phyloP scores from a whole-genome alignment of 2,888 invertebrate genomes.

The Venusia cambrica region DNA sequence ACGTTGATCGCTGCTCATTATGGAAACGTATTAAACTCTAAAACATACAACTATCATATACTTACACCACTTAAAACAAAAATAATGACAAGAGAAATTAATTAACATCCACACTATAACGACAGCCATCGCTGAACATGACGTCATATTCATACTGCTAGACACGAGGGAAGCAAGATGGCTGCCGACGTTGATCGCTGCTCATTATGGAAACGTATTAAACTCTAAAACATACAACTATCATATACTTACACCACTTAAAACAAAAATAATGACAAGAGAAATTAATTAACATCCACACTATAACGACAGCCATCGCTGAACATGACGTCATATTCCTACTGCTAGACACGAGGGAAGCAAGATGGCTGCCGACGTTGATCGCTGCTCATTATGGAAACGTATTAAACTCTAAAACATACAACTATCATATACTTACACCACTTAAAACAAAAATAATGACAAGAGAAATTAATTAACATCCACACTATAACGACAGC shows the following conservation, averaged over 20 bases:
- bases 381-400: slow-evolving; percentile 89
- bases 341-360: slow-evolving; percentile 97
- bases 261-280: too few species aligned
- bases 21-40: slow-evolving; percentile 85
- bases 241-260: too few species aligned
- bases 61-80: too few species aligned
- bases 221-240: too few species aligned
- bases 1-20: slow-evolving; percentile 90
- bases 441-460: too few species aligned
- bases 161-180: slow-evolving; percentile 99
- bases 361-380: slow-evolving; percentile 97
- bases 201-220: slow-evolving; percentile 87
- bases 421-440: too few species aligned
- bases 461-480: too few species aligned
- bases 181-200: slow-evolving; percentile 95
- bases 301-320: slow-evolving; percentile 85
- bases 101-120: slow-evolving; percentile 84
- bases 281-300: slow-evolving; percentile 80
- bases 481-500: too few species aligned
- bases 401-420: slow-evolving; percentile 80
- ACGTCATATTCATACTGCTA: slow-evolving; percentile 94
- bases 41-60: too few species aligned
- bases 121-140: slow-evolving; percentile 87
- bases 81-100: too few species aligned
- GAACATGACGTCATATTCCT: slow-evolving; percentile 95